Conservation (phyloP, 1,140 invertebrate genomes). For the Drosophila varians region DNA sequence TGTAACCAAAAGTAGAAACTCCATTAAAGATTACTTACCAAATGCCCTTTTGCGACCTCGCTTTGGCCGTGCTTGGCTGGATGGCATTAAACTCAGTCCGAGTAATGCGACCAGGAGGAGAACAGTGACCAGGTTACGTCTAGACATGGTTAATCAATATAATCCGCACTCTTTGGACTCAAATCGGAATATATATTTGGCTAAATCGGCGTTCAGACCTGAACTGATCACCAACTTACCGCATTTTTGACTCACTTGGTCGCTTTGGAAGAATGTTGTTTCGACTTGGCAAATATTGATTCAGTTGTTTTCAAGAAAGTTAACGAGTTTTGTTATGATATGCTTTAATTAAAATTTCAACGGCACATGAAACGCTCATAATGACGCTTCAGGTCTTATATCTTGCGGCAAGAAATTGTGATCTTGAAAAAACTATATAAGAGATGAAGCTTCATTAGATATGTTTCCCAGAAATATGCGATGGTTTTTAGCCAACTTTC, state of each 20-base stretch:
- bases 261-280: constrained; percentile 43
- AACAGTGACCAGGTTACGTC: constrained; percentile 12
- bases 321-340: constrained; percentile 15
- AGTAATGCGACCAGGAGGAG: constrained; percentile 37
- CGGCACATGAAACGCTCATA: constrained; percentile 51
- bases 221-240: constrained; percentile 12
- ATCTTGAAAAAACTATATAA: neutral
- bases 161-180: neutral
- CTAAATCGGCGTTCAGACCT: constrained; percentile 10
- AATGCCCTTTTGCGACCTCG: constrained; percentile 49
- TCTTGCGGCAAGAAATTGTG: neutral
- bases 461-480: neutral
- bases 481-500: constrained; percentile 18
- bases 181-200: constrained; percentile 8
- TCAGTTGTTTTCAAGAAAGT: constrained; percentile 45
- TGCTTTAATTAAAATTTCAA: constrained; percentile 52
- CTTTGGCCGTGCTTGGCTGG: constrained; percentile 35
- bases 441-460: neutral
- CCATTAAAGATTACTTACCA: constrained; percentile 41
- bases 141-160: constrained; percentile 26
- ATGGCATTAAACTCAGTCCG: constrained; percentile 22
- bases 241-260: constrained; percentile 26
- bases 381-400: constrained; percentile 7
- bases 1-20: too few species aligned
- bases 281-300: constrained; percentile 48